Evolutionary conservation across 2,113 vertebrate species (phyloP).

Genomic region (Andinoacara biseriatus): DNA sequence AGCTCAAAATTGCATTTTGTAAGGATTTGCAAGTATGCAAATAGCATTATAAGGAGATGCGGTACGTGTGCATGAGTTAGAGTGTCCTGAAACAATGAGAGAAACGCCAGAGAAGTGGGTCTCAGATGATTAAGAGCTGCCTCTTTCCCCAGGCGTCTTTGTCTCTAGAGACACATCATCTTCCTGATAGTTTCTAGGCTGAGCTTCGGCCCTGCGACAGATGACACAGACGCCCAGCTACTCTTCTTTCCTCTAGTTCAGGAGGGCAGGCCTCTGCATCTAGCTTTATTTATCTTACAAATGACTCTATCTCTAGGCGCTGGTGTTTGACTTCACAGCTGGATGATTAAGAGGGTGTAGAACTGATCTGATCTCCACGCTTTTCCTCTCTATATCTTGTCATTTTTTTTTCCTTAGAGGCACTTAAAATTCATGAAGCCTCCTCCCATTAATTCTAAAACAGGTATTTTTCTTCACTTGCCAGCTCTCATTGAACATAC

Average conservation of each 20-base stretch:
- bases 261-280: constrained; percentile 58
- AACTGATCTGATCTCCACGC: constrained; percentile 49
- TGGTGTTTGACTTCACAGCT: constrained; percentile 71
- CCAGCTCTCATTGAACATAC: constrained; percentile 40
- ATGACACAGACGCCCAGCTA: constrained; percentile 63
- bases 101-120: constrained; percentile 73
- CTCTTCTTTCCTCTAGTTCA: constrained; percentile 67
- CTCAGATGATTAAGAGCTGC: constrained; percentile 76
- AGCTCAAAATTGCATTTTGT: constrained; percentile 53
- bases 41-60: constrained; percentile 48
- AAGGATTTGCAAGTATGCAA: constrained; percentile 69
- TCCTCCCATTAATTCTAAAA: constrained; percentile 58
- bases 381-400: constrained; percentile 23
- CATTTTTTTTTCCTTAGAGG: constrained; percentile 6
- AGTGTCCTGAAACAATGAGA: constrained; percentile 49
- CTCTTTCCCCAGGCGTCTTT: constrained; percentile 69
- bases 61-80: constrained; percentile 24
- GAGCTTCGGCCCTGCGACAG: constrained; percentile 64
- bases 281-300: constrained; percentile 76
- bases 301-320: constrained; percentile 60
- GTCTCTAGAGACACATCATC: constrained; percentile 78
- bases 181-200: constrained; percentile 74
- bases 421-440: constrained; percentile 53
- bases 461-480: constrained; percentile 49
- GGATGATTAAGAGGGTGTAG: constrained; percentile 61